phyloP scores from a whole-genome alignment of 2,113 vertebrate genomes.

The Psephotus haematonotus region DNA sequence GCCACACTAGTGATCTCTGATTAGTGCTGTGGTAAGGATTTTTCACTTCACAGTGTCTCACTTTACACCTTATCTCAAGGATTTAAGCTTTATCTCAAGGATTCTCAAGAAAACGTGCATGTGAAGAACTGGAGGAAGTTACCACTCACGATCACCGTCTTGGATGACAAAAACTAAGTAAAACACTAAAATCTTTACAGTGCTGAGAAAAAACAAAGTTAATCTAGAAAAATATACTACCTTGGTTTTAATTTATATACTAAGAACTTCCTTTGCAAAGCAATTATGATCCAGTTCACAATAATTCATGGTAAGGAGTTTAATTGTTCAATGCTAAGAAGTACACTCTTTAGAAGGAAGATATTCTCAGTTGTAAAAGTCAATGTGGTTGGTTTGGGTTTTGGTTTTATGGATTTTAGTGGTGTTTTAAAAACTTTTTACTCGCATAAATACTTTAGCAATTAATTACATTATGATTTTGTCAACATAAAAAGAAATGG shows the following conservation, averaged over 20 bases:
- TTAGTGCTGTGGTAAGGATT: neutral
- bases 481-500: neutral
- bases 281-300: neutral
- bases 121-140: neutral
- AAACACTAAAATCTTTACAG: neutral
- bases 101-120: neutral
- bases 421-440: rapidly evolving
- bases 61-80: neutral
- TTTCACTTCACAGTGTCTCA: neutral
- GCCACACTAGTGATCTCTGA: neutral
- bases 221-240: neutral
- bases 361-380: neutral
- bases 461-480: neutral
- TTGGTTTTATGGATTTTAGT: neutral
- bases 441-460: neutral
- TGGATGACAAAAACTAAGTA: neutral
- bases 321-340: neutral
- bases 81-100: neutral
- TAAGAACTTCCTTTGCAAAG: neutral
- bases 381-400: neutral
- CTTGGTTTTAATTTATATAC: neutral
- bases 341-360: neutral
- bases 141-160: neutral
- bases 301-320: neutral
- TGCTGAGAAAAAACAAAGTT: neutral